phyloP scores from a whole-genome alignment of 2,113 vertebrate genomes.

The Thryonomys swinderianus region DNA sequence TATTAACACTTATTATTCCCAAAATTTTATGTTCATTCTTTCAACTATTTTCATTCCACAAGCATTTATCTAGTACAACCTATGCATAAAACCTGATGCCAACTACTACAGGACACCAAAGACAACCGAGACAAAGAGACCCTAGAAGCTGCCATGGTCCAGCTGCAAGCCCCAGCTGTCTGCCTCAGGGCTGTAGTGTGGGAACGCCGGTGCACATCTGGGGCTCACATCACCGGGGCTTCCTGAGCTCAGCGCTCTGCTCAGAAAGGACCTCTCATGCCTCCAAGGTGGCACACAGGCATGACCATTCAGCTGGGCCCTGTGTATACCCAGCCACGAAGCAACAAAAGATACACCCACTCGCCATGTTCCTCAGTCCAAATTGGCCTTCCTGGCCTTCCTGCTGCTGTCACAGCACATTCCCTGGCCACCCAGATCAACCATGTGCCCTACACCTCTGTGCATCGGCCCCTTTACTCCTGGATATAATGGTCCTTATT shows the following conservation, averaged over 20 bases:
- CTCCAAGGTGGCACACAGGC: neutral
- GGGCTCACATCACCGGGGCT: neutral
- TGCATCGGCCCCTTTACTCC: neutral
- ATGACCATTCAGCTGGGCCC: neutral
- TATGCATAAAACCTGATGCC: neutral
- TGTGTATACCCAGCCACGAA: neutral
- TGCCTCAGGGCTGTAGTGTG: neutral
- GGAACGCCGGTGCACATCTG: accelerated
- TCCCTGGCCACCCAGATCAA: neutral
- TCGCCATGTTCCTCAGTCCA: neutral
- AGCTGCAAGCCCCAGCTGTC: neutral
- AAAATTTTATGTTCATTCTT: neutral
- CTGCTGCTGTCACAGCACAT: no score
- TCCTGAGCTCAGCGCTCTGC: neutral
- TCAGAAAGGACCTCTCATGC: neutral
- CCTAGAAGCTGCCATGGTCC: accelerated
- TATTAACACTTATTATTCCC: neutral
- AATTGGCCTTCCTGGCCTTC: neutral
- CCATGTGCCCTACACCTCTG: neutral
- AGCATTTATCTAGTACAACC: neutral
- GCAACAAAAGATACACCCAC: neutral
- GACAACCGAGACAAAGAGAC: neutral
- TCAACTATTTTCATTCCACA: neutral
- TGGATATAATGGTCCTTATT: neutral
- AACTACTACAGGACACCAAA: no score